Conservation (phyloP, 2,113 vertebrate genomes). For the Chlamydotis undulata region DNA sequence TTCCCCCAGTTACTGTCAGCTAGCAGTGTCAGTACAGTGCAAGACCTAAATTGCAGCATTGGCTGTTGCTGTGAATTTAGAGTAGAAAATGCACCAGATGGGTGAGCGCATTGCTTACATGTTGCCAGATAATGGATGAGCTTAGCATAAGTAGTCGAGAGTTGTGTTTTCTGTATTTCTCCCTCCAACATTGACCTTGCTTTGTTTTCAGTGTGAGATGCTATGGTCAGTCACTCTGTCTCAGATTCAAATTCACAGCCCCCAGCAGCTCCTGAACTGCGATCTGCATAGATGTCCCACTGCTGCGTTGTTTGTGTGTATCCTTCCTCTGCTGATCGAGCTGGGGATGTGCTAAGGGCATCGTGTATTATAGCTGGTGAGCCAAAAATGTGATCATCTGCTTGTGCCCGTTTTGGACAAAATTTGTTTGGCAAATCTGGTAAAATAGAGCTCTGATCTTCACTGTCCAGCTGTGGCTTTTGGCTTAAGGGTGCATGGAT, state of each 20-base stretch:
- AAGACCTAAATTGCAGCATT: not conserved
- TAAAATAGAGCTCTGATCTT: not conserved
- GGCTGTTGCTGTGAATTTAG: not conserved
- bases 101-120: not conserved
- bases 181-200: not conserved
- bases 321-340: not conserved
- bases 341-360: fast-evolving
- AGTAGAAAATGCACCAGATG: not conserved
- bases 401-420: not conserved
- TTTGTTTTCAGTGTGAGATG: not conserved
- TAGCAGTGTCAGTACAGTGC: not conserved
- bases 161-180: not conserved
- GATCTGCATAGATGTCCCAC: not conserved
- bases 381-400: not conserved
- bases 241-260: not conserved
- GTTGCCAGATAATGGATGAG: not conserved
- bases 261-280: not conserved
- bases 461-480: not conserved
- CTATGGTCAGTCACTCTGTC: not conserved
- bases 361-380: not conserved
- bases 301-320: not conserved
- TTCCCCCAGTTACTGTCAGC: not conserved
- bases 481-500: not conserved
- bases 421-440: not conserved
- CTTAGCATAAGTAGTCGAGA: not conserved